Percentiles rank a stretch among this genome's conserved stretches.
Evolutionary conservation across 2,797 vertebrate genomes (phyloP).

Genomic region (Coendou prehensilis): DNA sequence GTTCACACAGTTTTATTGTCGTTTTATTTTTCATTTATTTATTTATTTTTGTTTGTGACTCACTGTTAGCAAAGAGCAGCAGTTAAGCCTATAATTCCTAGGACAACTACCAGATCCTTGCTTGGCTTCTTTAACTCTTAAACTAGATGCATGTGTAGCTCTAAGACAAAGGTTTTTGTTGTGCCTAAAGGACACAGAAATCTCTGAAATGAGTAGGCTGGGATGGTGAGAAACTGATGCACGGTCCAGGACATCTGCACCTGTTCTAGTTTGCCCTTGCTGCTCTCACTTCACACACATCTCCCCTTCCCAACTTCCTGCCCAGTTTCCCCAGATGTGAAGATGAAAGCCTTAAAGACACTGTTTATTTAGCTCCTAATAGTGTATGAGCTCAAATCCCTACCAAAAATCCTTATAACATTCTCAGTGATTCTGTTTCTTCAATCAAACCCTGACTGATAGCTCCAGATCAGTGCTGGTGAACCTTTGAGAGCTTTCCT

Average conservation of each 20-base stretch:
- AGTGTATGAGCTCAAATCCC: neutral
- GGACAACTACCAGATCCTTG: neutral
- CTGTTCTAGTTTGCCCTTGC: no score
- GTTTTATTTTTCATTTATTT: no score
- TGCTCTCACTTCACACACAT: neutral
- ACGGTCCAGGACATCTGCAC: neutral
- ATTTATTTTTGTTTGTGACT: neutral
- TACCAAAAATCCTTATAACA: neutral
- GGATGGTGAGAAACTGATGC: neutral
- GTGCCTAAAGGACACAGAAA: neutral
- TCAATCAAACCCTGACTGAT: neutral
- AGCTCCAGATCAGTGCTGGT: neutral
- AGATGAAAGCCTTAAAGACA: neutral
- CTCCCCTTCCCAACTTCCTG: neutral
- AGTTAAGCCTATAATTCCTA: neutral
- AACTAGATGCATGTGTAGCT: neutral
- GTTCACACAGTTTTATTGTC: neutral
- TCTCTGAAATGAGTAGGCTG: neutral
- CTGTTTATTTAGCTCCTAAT: neutral
- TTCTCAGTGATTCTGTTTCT: neutral
- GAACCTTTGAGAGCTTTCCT: neutral
- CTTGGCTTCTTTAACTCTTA: neutral
- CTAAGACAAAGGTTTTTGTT: neutral
- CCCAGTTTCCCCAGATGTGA: neutral
- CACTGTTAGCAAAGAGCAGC: neutral